Base-by-base conservation (phyloP, 2,888 invertebrate species). In the Tiliacea citrago region DNA sequence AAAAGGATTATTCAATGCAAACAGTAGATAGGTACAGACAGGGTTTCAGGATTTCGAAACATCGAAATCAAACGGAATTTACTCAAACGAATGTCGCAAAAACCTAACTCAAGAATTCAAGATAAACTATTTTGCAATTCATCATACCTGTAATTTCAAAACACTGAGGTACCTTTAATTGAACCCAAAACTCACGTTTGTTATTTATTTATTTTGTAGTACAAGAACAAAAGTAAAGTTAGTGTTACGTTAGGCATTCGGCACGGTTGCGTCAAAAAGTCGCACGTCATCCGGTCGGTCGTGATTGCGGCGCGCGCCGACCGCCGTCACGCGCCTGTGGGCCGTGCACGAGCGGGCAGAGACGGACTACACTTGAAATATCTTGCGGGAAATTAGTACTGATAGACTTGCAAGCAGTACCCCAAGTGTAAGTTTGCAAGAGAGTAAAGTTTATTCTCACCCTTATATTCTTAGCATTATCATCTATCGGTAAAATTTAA, bases 251-350 rank as follows among this genome's bases (percentile, higher is more conserved):
- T 84, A 76, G 84, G 75, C 76, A 85, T 82, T 77, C 74, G 86
- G 74, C 84, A 88, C 83, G 87, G 93, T 94, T 94, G 94, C 95
- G 94, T 94, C 92, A 91, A 92, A 90, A 92, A 92, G 94, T 92
- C 93, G 93, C 94, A 90, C 94, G 94, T 93, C 93, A 90, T n/a
- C n/a, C n/a, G 89, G 88, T 81, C 84, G 83, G 90, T 94, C 95
- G 96, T 96, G 96, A 94, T 91, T 91, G 92, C 93, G 95, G 95
- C 95, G 93, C 95, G 95, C 94, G 95, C 94, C 89, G 89, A 90
- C 91, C 91, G 91, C 91, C 94, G 96, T 96, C 96, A 96, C 95
- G 96, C 95, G 95, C 94, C 88, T 91, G 92, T 90, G 94, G 91
- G 87, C 91, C 86, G 92, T 94, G 95, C 96, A 96, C 96, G 96